Conservation (phyloP, 64 coral and sea anemone species). For the Pocillopora damicornis region DNA sequence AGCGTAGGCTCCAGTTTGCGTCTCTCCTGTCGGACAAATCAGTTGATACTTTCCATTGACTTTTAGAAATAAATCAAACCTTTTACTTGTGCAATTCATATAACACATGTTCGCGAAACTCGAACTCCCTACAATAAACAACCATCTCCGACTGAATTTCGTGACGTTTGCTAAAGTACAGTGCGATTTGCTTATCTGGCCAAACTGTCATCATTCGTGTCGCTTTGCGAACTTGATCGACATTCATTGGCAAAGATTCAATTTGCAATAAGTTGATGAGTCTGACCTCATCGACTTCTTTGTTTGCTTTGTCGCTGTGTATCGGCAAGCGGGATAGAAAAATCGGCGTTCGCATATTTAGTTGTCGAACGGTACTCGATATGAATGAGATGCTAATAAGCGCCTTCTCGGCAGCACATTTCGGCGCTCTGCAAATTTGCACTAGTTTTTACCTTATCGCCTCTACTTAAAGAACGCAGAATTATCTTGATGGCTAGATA, state of each 20-base stretch:
- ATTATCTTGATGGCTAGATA: too few relatives aligned
- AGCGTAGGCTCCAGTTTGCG: too few relatives aligned
- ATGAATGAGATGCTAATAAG: too few relatives aligned
- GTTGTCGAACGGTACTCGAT: background rate
- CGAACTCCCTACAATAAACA: slow-evolving; percentile 46
- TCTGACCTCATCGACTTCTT: slow-evolving; percentile 23
- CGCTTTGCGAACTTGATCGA: slow-evolving; percentile 27
- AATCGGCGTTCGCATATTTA: background rate
- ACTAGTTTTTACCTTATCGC: too few relatives aligned
- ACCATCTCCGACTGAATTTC: slow-evolving; percentile 44
- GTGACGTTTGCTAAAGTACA: slow-evolving; percentile 43
- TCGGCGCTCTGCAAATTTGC: too few relatives aligned
- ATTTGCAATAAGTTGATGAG: slow-evolving; percentile 12
- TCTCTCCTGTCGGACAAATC: too few relatives aligned
- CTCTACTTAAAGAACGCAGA: too few relatives aligned
- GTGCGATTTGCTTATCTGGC: slow-evolving; percentile 10
- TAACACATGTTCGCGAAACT: slow-evolving; percentile 23
- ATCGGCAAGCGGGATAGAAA: slow-evolving; percentile 5
- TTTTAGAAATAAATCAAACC: too few relatives aligned
- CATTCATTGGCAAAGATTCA: slow-evolving; percentile 17
- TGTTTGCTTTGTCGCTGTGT: background rate
- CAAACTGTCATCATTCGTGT: slow-evolving; percentile 21
- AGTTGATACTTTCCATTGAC: too few relatives aligned
- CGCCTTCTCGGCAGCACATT: too few relatives aligned
- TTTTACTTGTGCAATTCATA: slow-evolving; percentile 9